A percentile compares a stretch with the other conserved stretches of the same genome.
phyloP scores from a whole-genome alignment of 2,797 vertebrate species.

The Danio jaintianensis region DNA sequence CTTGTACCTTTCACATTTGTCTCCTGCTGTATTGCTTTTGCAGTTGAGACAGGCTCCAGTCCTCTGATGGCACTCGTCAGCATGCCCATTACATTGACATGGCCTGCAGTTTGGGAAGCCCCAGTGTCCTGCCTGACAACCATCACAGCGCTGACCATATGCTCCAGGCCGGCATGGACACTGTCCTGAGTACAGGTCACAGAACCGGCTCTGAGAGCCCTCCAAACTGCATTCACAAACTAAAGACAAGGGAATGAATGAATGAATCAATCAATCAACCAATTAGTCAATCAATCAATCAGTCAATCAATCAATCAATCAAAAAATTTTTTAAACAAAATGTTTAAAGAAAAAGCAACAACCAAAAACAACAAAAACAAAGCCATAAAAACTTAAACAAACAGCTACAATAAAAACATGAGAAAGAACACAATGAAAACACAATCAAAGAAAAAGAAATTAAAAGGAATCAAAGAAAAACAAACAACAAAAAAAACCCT shows the following conservation, averaged over 20 bases:
- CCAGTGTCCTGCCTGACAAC: conserved; percentile 90
- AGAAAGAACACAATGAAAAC: too few species aligned
- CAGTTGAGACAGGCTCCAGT: conserved; percentile 85
- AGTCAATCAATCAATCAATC: too few species aligned
- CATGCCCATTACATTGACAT: conserved; percentile 89
- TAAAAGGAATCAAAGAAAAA: background rate
- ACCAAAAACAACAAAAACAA: too few species aligned
- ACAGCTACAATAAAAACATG: too few species aligned
- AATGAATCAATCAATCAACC: background rate
- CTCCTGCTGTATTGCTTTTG: conserved; percentile 84
- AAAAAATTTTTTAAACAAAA: too few species aligned
- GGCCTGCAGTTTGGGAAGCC: conserved; percentile 90
- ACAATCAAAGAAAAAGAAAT: too few species aligned
- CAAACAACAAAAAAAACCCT: background rate
- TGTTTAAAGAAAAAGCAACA: too few species aligned
- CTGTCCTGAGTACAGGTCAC: conserved; percentile 86
- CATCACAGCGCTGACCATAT: conserved; percentile 87
- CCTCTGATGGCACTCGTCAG: conserved; percentile 84
- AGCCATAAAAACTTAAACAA: too few species aligned
- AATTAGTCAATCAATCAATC: too few species aligned
- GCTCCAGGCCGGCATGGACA: conserved; percentile 88
- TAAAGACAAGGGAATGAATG: conserved; percentile 49
- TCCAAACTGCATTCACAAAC: conserved; percentile 90
- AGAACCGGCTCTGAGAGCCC: conserved; percentile 85
- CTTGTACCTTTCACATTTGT: conserved; percentile 87